Evolutionary conservation across 2,888 invertebrate species (phyloP), one percentile per base, ranked within the genome.

Genomic region (Drosophila testacea): DNA sequence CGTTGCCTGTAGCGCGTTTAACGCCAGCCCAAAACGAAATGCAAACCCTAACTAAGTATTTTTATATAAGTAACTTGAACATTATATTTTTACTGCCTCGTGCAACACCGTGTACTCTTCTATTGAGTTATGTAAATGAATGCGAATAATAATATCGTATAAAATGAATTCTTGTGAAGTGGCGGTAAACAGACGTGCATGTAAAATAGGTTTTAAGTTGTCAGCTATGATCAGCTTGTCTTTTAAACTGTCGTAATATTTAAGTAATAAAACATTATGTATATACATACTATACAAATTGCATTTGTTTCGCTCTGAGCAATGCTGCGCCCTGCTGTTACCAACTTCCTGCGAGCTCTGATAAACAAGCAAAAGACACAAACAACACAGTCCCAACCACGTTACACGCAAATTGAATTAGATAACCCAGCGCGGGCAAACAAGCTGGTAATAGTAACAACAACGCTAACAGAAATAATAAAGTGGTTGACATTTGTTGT

Each of bases 141-240:
- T 41, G 47, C 56, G 50, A 50, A 48, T 28, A 30, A 34, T 48
- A 47, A 28, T 56, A 56, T 22, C 28, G 57, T 48, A 57, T 63
- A 48, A 30, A 51, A 39, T 46, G 10, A 39, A 61, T 67, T 80
- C 69, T 52, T 59, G 57, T 34, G 64, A 48, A 70, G 16, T 41
- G 63, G 52, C 79, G 59, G 72, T 67, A 89, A 87, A 89, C 89
- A 89, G 89, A 89, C 81, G 88, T 85, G 86, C 86, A 83, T 73
- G 76, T 80, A 68, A 83, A 89, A 44, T 88, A 80, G 73, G 76
- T 74, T 80, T 89, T 83, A 84, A 80, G 72, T 80, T 89, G 89
- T 88, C 89, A 80, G 63, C 69, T 65, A 48, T 51, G 59, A 66
- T 64, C 60, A 67, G 68, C 67, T 64, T 69, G 79, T 72, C 46